Evolutionary conservation across 2,888 invertebrate species (phyloP).

Genomic region (Latheticus oryzae): DNA sequence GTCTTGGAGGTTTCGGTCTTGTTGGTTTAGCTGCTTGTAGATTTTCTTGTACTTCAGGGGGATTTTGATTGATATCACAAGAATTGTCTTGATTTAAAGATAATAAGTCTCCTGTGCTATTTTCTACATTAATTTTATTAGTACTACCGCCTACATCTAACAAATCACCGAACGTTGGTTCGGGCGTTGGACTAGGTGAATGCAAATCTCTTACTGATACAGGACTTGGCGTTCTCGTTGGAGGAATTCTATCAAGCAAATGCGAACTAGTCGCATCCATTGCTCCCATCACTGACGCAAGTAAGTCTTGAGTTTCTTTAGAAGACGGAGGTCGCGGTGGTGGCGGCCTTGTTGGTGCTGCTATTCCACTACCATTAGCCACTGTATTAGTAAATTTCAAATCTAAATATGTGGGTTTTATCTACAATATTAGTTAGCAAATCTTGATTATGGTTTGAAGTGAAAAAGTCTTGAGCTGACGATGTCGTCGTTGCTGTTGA

Average conservation of each 20-base stretch:
- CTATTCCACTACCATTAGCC: conserved; percentile 32
- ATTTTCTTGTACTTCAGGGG: conserved; percentile 26
- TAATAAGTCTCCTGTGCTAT: conserved; percentile 50
- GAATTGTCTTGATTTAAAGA: conserved; percentile 53
- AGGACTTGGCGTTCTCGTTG: conserved; percentile 88
- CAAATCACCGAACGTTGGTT: conserved; percentile 72
- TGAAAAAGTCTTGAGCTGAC: conserved; percentile 40
- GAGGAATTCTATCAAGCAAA: conserved; percentile 83
- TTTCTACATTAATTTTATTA: neutral
- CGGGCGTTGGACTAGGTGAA: conserved; percentile 87
- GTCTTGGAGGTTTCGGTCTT: conserved; percentile 49
- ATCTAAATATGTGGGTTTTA: conserved; percentile 65
- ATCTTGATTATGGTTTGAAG: conserved; percentile 35
- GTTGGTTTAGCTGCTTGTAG: too few species aligned
- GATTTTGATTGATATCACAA: conserved; percentile 66
- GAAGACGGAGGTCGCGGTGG: conserved; percentile 74
- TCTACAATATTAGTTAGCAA: conserved; percentile 40
- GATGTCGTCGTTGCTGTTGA: too few species aligned
- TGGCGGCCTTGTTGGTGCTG: conserved; percentile 50
- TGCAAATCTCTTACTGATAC: conserved; percentile 84
- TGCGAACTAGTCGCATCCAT: conserved; percentile 90
- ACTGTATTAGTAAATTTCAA: conserved; percentile 61
- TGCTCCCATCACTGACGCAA: conserved; percentile 87
- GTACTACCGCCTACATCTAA: conserved; percentile 71
- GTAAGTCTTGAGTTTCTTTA: conserved; percentile 85